Percentiles rank a stretch among this genome's conserved stretches.
Evolutionary conservation across 2,888 invertebrate genomes (phyloP).

Genomic region (Apamea monoglypha): DNA sequence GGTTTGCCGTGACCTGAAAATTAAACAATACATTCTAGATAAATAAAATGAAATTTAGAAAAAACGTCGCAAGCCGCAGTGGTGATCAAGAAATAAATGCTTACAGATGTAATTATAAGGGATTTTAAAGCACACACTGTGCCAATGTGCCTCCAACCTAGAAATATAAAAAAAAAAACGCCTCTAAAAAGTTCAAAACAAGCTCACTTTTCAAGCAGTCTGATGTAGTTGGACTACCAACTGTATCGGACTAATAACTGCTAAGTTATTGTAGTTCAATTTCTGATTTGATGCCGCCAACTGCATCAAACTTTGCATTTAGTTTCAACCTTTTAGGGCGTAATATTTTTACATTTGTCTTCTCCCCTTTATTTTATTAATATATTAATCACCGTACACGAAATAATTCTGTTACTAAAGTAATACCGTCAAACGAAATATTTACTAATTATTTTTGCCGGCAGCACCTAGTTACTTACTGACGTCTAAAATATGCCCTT

Average conservation of each 20-base stretch:
- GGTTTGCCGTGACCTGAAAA: slow-evolving; percentile 84
- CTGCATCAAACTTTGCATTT: background rate
- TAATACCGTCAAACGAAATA: too few relatives aligned
- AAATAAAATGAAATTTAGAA: background rate
- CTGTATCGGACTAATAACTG: background rate
- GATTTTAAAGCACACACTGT: background rate
- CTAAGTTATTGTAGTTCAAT: background rate
- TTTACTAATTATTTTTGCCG: background rate
- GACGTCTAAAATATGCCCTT: background rate
- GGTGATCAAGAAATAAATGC: background rate
- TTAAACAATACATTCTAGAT: background rate
- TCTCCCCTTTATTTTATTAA: background rate
- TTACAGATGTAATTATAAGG: background rate
- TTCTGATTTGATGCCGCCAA: background rate
- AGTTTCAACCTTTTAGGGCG: too few relatives aligned
- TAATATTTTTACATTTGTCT: background rate
- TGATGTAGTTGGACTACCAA: background rate
- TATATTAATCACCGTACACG: background rate
- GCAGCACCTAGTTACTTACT: background rate
- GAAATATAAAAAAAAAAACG: background rate
- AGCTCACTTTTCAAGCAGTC: background rate
- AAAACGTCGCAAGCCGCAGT: too few relatives aligned
- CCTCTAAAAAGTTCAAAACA: background rate
- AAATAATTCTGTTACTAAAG: too few relatives aligned
- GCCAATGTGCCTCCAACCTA: background rate